Conservation (phyloP, 2,888 invertebrate species). For the Lithophane socia region DNA sequence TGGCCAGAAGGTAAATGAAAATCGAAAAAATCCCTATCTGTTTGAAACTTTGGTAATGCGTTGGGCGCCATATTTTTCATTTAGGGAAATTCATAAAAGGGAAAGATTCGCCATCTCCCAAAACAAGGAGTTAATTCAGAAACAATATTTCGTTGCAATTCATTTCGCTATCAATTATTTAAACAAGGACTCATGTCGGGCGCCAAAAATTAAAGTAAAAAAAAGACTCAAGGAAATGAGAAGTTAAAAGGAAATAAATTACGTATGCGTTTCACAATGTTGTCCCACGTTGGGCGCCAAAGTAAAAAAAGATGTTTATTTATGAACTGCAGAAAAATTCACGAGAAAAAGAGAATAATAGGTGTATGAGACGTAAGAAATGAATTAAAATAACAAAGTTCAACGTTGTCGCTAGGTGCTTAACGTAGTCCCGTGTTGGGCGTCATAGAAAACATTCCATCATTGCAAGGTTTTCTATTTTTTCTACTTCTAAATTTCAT, state of each 20-base stretch:
- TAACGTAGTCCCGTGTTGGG: conserved; percentile 2
- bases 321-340: background rate
- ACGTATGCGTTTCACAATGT: background rate
- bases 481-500: no score
- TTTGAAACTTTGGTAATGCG: background rate
- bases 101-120: background rate
- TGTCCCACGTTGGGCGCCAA: background rate
- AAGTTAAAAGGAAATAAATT: background rate
- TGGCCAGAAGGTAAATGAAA: background rate
- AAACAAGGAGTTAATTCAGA: background rate
- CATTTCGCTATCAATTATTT: background rate
- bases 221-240: background rate
- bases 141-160: background rate
- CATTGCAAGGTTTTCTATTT: no score
- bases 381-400: conserved; percentile 19
- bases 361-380: background rate
- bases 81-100: background rate
- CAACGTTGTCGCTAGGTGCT: background rate
- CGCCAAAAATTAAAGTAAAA: background rate
- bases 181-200: background rate
- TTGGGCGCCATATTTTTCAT: background rate
- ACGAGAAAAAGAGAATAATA: no score
- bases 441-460: conserved; percentile 7
- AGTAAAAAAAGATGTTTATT: background rate
- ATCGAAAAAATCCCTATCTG: background rate